phyloP scores from a whole-genome alignment of 2,113 vertebrate species.

The Shinisaurus crocodilurus region DNA sequence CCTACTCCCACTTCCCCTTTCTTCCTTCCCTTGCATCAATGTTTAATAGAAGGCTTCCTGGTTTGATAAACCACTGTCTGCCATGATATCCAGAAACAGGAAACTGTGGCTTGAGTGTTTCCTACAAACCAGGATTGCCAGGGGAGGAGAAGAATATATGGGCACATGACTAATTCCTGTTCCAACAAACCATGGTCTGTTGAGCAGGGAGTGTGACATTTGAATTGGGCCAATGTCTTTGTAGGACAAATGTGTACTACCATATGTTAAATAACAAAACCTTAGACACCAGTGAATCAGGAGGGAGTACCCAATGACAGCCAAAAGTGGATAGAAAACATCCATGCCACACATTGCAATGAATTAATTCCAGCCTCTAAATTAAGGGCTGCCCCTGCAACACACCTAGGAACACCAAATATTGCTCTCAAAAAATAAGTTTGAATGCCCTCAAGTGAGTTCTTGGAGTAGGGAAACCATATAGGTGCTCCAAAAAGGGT shows the following conservation, averaged over 20 bases:
- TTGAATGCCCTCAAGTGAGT: too few species aligned
- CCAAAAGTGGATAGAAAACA: too few species aligned
- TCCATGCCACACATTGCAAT: too few species aligned
- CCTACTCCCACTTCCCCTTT: neutral
- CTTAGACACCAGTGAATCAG: too few species aligned
- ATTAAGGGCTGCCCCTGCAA: too few species aligned
- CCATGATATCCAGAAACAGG: neutral
- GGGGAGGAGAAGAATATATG: neutral
- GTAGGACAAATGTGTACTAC: neutral
- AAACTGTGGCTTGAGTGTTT: neutral
- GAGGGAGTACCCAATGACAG: too few species aligned
- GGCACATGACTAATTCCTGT: neutral
- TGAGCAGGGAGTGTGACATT: neutral
- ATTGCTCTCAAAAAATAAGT: too few species aligned
- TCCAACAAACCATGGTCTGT: neutral
- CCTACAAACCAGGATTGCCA: neutral
- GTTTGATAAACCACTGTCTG: neutral
- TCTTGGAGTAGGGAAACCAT: too few species aligned
- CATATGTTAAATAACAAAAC: too few species aligned
- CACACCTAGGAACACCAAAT: too few species aligned
- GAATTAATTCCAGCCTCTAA: too few species aligned
- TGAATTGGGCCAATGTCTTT: neutral
- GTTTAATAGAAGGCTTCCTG: neutral
- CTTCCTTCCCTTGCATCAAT: neutral
- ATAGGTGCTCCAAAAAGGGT: too few species aligned